These are phyloP conservation scores for Antrozous pallidus DNA, from an alignment of 2,797 vertebrate genomes.

Conservation along the genomic window DNA sequence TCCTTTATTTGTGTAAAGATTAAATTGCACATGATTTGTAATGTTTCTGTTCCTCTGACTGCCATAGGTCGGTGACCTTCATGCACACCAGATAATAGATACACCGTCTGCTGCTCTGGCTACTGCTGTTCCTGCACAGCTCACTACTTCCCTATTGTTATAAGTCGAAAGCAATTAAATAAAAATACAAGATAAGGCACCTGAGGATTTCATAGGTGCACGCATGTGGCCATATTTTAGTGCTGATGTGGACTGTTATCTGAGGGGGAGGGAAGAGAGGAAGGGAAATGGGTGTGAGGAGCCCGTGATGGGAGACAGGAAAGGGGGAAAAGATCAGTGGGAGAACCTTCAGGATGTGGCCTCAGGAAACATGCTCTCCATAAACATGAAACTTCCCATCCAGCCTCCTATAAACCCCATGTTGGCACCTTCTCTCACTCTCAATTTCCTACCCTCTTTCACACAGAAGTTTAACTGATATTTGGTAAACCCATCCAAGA, in stretches of 20 bases:
- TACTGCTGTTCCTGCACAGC: conserved; percentile 90
- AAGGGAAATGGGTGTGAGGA: not conserved
- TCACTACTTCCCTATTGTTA: conserved; percentile 94
- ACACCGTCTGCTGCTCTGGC: conserved; percentile 89
- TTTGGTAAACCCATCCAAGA: not conserved
- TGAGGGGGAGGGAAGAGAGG: rapidly evolving
- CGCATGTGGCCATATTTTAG: conserved; percentile 84
- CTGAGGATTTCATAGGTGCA: conserved; percentile 90
- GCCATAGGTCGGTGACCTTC: conserved; percentile 94
- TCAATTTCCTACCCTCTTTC: rapidly evolving
- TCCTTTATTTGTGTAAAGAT: conserved; percentile 97
- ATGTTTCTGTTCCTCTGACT: conserved; percentile 90
- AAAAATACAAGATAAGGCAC: conserved; percentile 90
- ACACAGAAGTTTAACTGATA: rapidly evolving
- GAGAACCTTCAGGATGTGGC: not conserved
- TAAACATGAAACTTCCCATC: not conserved
- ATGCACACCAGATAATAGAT: conserved; percentile 94
- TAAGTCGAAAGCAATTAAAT: conserved; percentile 96
- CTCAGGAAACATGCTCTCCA: no score
- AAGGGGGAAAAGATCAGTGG: not conserved
- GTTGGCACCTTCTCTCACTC: rapidly evolving
- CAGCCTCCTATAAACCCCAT: rapidly evolving
- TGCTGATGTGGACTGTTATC: conserved; percentile 83
- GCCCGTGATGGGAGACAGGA: not conserved
- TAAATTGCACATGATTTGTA: conserved; percentile 99